A percentile compares a stretch with the other conserved stretches of the same genome.
Evolutionary conservation across 30 jellyfish, hydroid and myxozoan species (phyloP).

Genomic region (Phacellophora camtschatica): DNA sequence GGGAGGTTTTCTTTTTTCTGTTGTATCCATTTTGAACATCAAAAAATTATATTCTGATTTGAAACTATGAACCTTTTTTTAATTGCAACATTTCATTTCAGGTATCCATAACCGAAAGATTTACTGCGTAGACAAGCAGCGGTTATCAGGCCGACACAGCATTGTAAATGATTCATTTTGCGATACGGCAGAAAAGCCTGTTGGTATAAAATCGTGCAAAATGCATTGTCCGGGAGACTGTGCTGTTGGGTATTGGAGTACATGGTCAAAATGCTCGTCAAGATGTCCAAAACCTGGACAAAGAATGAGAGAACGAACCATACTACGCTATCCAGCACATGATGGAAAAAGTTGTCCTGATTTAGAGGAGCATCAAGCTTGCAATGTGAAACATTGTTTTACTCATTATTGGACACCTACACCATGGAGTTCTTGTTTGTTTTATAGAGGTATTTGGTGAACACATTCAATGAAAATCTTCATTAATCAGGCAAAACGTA

Average conservation of each 20-base stretch:
- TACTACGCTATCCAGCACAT: conserved; percentile 62
- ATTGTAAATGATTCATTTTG: conserved; percentile 49
- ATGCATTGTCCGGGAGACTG: conserved; percentile 70
- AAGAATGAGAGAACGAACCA: conserved; percentile 53
- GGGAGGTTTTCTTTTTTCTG: too few relatives aligned
- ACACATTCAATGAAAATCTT: too few relatives aligned
- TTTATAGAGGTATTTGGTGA: conserved; percentile 41
- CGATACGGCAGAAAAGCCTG: conserved; percentile 59
- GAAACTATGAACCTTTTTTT: neutral
- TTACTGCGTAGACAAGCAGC: conserved; percentile 40
- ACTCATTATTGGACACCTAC: conserved; percentile 56
- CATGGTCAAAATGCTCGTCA: conserved; percentile 62
- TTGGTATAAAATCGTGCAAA: conserved; percentile 6
- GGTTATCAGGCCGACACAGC: conserved; percentile 36
- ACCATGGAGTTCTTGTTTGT: conserved; percentile 61
- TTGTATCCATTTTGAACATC: neutral
- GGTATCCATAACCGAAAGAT: conserved; percentile 45
- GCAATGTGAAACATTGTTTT: conserved; percentile 31
- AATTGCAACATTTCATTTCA: neutral
- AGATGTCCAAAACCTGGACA: conserved; percentile 69
- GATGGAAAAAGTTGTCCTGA: conserved; percentile 60
- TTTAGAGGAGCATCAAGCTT: conserved; percentile 20
- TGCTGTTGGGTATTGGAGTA: conserved; percentile 64
- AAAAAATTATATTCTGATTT: neutral
- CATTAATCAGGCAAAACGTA: too few relatives aligned